These are phyloP conservation scores for Ennomos erosarius DNA, from an alignment of 2,888 invertebrate species.

Conservation along the genomic window DNA sequence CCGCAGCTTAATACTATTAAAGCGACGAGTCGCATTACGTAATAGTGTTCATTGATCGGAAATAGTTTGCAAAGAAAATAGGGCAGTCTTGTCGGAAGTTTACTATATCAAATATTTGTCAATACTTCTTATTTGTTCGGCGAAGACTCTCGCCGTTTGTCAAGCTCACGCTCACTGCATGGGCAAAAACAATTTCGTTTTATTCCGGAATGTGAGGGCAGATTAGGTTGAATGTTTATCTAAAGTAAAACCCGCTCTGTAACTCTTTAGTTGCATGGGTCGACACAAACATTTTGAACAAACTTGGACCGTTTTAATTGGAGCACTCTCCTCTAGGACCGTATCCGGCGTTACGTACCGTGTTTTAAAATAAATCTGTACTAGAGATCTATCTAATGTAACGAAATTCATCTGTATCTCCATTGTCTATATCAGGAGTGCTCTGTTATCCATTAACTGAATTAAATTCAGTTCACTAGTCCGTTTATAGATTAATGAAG, in stretches of 20 bases:
- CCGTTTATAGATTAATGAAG: constrained; percentile 52
- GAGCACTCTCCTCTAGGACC: constrained; percentile 68
- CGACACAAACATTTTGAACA: constrained; percentile 76
- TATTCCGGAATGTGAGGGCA: constrained; percentile 39
- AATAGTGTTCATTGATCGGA: constrained; percentile 27
- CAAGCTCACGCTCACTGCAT: constrained; percentile 28
- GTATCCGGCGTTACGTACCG: constrained; percentile 37
- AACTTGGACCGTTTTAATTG: constrained; percentile 80
- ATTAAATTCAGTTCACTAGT: constrained; percentile 57
- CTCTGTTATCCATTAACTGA: constrained; percentile 60
- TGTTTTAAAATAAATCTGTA: constrained; percentile 32
- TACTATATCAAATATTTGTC: constrained; percentile 33
- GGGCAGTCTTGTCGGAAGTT: constrained; percentile 23
- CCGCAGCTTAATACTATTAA: constrained; percentile 55
- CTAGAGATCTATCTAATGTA: constrained; percentile 25
- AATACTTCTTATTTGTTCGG: constrained; percentile 32
- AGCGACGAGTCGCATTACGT: constrained; percentile 55
- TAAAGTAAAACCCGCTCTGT: constrained; percentile 57
- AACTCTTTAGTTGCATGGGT: constrained; percentile 57
- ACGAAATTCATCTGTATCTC: constrained; percentile 1
- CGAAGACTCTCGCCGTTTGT: constrained; percentile 28
- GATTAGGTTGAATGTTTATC: constrained; percentile 52
- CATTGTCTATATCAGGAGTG: constrained; percentile 20
- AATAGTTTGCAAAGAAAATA: constrained; percentile 35
- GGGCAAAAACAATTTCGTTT: constrained; percentile 38